Evolutionary conservation across 2,888 invertebrate genomes (phyloP).

Genomic region (Lymantria dispar): DNA sequence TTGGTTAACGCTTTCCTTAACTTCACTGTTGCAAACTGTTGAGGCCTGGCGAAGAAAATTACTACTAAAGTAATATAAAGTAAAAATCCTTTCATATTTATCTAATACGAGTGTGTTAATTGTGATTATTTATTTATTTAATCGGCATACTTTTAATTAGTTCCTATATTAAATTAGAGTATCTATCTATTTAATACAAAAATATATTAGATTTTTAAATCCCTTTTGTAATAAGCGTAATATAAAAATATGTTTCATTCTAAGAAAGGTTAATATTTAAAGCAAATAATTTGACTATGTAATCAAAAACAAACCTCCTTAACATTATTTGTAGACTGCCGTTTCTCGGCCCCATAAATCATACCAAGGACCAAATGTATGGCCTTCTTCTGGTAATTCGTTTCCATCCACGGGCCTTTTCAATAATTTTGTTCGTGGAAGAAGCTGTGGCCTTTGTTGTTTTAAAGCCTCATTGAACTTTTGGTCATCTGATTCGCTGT

Average conservation of each 20-base stretch:
- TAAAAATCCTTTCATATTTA: too few relatives aligned
- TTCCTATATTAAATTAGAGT: too few relatives aligned
- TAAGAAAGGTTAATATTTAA: neutral
- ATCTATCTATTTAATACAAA: too few relatives aligned
- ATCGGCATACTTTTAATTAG: too few relatives aligned
- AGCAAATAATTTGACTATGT: neutral
- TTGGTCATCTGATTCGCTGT: constrained; percentile 80
- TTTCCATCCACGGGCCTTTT: constrained; percentile 78
- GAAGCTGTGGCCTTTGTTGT: constrained; percentile 80
- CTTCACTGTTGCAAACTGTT: constrained; percentile 94
- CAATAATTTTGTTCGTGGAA: constrained; percentile 87
- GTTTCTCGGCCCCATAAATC: constrained; percentile 92
- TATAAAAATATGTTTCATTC: constrained; percentile 5
- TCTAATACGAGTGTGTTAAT: too few relatives aligned
- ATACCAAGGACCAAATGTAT: constrained; percentile 94
- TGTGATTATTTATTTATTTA: too few relatives aligned
- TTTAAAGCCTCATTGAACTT: constrained; percentile 79
- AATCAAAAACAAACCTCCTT: constrained; percentile 41
- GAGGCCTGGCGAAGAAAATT: constrained; percentile 84
- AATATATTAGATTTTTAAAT: too few relatives aligned
- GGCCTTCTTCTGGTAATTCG: constrained; percentile 83
- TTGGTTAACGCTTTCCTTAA: constrained; percentile 93
- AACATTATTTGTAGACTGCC: constrained; percentile 81
- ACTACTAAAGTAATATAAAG: too few relatives aligned
- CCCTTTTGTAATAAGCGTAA: too few relatives aligned